phyloP scores from a whole-genome alignment of 2,113 vertebrate genomes.

The Gracilinanus agilis region DNA sequence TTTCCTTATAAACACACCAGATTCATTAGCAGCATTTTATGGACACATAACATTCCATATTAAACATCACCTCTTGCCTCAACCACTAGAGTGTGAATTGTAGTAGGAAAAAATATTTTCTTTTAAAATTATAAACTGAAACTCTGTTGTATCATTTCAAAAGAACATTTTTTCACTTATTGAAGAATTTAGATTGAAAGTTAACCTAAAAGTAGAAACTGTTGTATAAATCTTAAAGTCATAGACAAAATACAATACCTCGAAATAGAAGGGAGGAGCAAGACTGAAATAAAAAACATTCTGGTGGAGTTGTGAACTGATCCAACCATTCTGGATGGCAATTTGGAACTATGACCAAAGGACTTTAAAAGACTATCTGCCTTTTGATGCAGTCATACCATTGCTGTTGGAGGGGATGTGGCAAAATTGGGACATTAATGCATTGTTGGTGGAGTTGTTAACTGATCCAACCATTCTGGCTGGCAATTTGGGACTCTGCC shows the following conservation, averaged over 20 bases:
- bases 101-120: slow-evolving; percentile 28
- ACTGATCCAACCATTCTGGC: too few relatives aligned
- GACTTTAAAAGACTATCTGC: too few relatives aligned
- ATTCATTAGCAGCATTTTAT: slow-evolving; percentile 47
- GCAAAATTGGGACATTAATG: too few relatives aligned
- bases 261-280: slow-evolving; percentile 65
- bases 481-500: too few relatives aligned
- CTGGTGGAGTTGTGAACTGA: too few relatives aligned
- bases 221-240: slow-evolving; percentile 76
- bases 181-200: slow-evolving; percentile 74
- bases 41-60: slow-evolving; percentile 29
- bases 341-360: too few relatives aligned
- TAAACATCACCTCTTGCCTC: slow-evolving; percentile 50
- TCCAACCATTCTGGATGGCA: too few relatives aligned
- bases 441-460: too few relatives aligned
- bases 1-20: neutral
- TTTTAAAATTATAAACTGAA: slow-evolving; percentile 68
- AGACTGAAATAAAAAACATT: too few relatives aligned
- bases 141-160: slow-evolving; percentile 69
- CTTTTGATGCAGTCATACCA: too few relatives aligned
- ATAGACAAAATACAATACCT: slow-evolving; percentile 79
- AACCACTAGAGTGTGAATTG: slow-evolving; percentile 62
- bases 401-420: too few relatives aligned
- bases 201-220: slow-evolving; percentile 67
- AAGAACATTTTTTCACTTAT: slow-evolving; percentile 70